Conservation (phyloP, 2,113 vertebrate genomes). For the Centrocercus urophasianus region DNA sequence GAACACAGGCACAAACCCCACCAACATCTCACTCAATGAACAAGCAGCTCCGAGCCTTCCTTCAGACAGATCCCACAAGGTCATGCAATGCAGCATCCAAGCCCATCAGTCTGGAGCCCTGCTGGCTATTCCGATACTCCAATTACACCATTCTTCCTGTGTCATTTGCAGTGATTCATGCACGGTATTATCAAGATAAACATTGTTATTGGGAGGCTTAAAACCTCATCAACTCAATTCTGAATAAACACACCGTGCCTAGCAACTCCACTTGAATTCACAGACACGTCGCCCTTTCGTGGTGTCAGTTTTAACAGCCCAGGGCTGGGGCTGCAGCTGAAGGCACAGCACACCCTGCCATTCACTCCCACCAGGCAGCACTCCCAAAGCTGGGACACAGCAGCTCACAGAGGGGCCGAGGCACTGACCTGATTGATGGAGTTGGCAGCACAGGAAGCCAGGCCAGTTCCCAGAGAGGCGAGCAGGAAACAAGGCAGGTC, state of each 20-base stretch:
- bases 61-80: neutral
- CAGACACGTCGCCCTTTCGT: neutral
- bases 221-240: conserved; percentile 14
- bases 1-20: neutral
- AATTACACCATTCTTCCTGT: neutral
- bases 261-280: neutral
- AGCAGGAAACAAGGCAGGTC: conserved; percentile 87
- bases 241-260: neutral
- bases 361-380: neutral
- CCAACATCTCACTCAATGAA: fast-evolving
- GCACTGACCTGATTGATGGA: conserved; percentile 95
- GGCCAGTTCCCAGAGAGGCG: conserved; percentile 88
- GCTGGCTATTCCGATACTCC: neutral
- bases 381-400: neutral
- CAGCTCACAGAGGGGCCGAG: neutral
- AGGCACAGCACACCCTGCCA: neutral
- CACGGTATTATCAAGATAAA: conserved; percentile 38
- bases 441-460: conserved; percentile 93
- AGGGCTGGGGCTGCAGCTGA: neutral
- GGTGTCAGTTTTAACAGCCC: neutral
- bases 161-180: neutral
- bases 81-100: neutral
- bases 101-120: neutral
- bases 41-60: neutral
- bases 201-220: conserved; percentile 28